phyloP scores from a whole-genome alignment of 2,888 invertebrate species.

The Ligdia adustata region DNA sequence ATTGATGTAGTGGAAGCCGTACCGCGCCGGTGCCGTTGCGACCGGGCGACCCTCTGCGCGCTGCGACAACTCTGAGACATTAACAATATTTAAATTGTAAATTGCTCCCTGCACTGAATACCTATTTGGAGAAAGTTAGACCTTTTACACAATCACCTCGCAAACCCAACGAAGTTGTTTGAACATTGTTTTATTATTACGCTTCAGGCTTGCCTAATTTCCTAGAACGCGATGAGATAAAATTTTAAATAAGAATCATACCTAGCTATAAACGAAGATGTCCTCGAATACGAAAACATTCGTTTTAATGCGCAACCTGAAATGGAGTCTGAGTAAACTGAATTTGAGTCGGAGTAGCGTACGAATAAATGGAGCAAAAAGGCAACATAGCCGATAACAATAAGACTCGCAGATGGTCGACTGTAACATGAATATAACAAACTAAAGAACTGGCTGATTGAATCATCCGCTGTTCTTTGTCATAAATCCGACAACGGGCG shows the following conservation, averaged over 20 bases:
- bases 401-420: constrained; percentile 67
- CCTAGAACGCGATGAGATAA: constrained; percentile 8
- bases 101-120: constrained; percentile 82
- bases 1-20: constrained; percentile 83
- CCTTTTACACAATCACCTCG: constrained; percentile 57
- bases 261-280: neutral
- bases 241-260: neutral
- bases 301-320: constrained; percentile 25
- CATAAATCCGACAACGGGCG: constrained; percentile 82
- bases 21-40: no score
- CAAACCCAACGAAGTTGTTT: constrained; percentile 36
- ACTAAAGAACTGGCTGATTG: constrained; percentile 82
- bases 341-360: constrained; percentile 35
- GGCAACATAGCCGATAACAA: constrained; percentile 67
- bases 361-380: constrained; percentile 61
- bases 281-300: constrained; percentile 19
- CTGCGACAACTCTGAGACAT: constrained; percentile 79
- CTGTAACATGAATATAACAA: constrained; percentile 81
- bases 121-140: constrained; percentile 74
- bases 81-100: constrained; percentile 84
- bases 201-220: constrained; percentile 17
- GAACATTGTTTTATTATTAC: constrained; percentile 30
- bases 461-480: constrained; percentile 83
- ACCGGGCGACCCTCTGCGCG: constrained; percentile 48
- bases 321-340: constrained; percentile 22